Percentiles rank a stretch among this genome's conserved stretches.
phyloP scores from a whole-genome alignment of 1,140 invertebrate genomes.

The Drosophila ambigua region DNA sequence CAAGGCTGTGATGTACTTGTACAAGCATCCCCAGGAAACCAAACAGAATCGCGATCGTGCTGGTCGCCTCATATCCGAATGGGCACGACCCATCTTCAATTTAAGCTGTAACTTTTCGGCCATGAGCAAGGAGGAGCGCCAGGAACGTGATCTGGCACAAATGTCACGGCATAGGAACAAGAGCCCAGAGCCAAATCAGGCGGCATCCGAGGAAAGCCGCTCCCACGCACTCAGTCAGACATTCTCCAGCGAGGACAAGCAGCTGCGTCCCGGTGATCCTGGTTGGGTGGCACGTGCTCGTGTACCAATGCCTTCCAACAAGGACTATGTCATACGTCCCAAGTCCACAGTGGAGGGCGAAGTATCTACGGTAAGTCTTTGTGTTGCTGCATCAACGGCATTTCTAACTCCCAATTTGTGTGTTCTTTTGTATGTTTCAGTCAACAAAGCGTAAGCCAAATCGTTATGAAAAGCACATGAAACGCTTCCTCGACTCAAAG shows the following conservation, averaged over 20 bases:
- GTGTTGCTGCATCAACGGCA: conserved; percentile 45
- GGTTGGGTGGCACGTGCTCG: conserved; percentile 97
- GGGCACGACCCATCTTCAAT: conserved; percentile 98
- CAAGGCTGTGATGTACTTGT: conserved; percentile 99
- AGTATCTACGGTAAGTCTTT: conserved; percentile 88
- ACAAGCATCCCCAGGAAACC: conserved; percentile 99
- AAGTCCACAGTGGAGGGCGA: conserved; percentile 95
- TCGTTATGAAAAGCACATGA: conserved; percentile 95
- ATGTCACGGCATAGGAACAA: conserved; percentile 89
- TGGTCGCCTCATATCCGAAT: conserved; percentile 97
- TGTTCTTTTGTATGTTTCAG: conserved; percentile 83
- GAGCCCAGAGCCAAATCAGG: conserved; percentile 79
- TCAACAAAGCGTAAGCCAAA: conserved; percentile 92
- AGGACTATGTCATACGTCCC: conserved; percentile 98
- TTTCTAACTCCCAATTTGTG: conserved; percentile 3
- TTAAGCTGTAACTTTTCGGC: conserved; percentile 97
- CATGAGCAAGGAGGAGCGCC: conserved; percentile 92
- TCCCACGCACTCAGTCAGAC: conserved; percentile 86
- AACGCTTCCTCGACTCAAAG: conserved; percentile 94
- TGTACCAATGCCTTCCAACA: conserved; percentile 97
- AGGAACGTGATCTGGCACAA: conserved; percentile 95
- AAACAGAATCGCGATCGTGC: conserved; percentile 96
- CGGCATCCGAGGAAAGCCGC: conserved; percentile 83
- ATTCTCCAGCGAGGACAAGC: conserved; percentile 72
- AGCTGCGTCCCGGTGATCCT: conserved; percentile 94